Evolutionary conservation across 2,888 invertebrate genomes (phyloP), one percentile per base, ranked within the genome.

Genomic region (Eupelmus urozonus): DNA sequence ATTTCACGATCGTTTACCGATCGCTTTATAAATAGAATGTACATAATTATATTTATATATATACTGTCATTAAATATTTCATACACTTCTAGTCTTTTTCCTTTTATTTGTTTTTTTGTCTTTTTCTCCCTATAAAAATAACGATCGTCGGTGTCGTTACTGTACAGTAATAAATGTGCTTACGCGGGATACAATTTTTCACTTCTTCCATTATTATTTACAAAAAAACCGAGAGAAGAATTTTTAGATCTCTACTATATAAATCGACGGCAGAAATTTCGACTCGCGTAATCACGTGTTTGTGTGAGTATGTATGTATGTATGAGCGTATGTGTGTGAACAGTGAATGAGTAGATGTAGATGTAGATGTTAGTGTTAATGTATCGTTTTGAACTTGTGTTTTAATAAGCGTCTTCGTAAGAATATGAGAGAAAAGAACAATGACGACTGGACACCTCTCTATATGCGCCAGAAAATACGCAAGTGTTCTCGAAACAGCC

Each of bases 101-200:
- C 55, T 59, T 66, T 75, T 70, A 63, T n/a, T 80, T 71, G 71
- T 69, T n/a, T 73, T 78, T 75, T 70, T 70, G 18, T 76, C 67
- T 75, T 69, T 18, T 73, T 78, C 76, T 76, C 75, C 23, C 63
- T 78, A 80, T 73, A 78, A 80, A 80, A 80, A 80, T 80, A 80
- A 78, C 72, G 76, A 76, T 72, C 71, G 69, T 78, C 69, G 71
- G 53, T 34, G 71, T 71, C 78, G 77, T 78, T 62, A 78, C 80
- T 80, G 80, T 80, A 80, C 80, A 80, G 57, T 78, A 80, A 71
- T 78, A 78, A 69, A 71, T 66, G 77, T 77, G 77, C 77, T 67
- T 76, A 72, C 63, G 66, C 77, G 42, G 57, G 57, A 55, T 77
- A 66, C 66, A 79, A 4, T 66, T 65, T 73, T 65, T 45, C 60